Evolutionary conservation across 1,140 invertebrate species (phyloP), one percentile per base, ranked within the genome.

Genomic region (Sarcophaga bullata): DNA sequence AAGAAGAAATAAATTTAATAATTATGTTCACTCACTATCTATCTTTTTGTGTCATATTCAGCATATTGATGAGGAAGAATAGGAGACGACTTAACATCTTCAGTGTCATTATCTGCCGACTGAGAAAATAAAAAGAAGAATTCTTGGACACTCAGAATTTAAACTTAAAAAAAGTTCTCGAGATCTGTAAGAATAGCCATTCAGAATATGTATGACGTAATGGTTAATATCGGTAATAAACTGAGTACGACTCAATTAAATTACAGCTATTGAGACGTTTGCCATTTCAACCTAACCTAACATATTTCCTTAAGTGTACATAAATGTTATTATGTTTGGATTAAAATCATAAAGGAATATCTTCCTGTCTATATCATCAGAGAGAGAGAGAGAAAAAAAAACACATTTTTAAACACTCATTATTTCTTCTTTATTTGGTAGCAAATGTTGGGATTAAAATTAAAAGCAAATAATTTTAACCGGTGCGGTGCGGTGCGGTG

Each of bases 391-490:
- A n/a, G n/a, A n/a, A n/a, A n/a, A 37, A 37, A 1, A 37, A 37
- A 37, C 5, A 68, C 62, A 68, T 19, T 19, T 78, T 52, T 52
- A 78, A 78, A 17, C 50, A 19, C 49, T 78, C 75, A 78, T 78
- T 78, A 52, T 78, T 37, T 37, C 25, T 37, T 37, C 25, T 37
- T 37, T 37, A 25, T n/a, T 50, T 47, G 48, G n/a, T 17, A 78
- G 25, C 75, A 17, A 25, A 50, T 78, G 48, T 78, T 50, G n/a
- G n/a, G 48, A 78, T 52, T 52, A 52, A 78, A 78, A 17, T n/a
- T 72, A 17, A n/a, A 9, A 10, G 37, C 17, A 72, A 17, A 72
- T 25, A 17, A 49, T 15, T 76, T 8, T 49, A 19, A 17, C 62
- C 62, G 9, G 62, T 17, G 6, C 73, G n/a, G n/a, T 48, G n/a